Conservation (phyloP, 2,888 invertebrate genomes). For the Orthosia incerta region DNA sequence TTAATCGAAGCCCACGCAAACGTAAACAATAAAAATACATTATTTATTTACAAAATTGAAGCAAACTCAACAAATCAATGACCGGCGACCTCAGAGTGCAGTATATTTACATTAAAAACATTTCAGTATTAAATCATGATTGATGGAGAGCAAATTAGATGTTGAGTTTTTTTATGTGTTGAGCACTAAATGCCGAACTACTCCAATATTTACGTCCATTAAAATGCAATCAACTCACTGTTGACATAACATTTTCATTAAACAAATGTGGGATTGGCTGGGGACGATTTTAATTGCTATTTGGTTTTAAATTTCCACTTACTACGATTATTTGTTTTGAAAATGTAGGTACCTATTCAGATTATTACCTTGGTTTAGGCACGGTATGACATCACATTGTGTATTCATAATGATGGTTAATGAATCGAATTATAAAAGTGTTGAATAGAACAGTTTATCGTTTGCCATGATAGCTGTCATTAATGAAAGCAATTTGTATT, state of each 20-base stretch:
- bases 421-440: slow-evolving; percentile 18
- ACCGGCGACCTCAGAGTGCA: slow-evolving; percentile 22
- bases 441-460: slow-evolving; percentile 35
- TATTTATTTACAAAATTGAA: slow-evolving; percentile 38
- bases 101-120: slow-evolving; percentile 36
- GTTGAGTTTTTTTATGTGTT: slow-evolving; percentile 47
- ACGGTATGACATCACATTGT: slow-evolving; percentile 28
- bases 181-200: slow-evolving; percentile 46
- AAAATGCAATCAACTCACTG: slow-evolving; percentile 70
- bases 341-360: slow-evolving; percentile 21
- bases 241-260: slow-evolving; percentile 64
- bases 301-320: slow-evolving; percentile 45
- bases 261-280: slow-evolving; percentile 59
- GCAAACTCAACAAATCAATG: slow-evolving; percentile 36
- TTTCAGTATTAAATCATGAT: slow-evolving; percentile 47
- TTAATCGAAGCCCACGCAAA: slow-evolving; percentile 32
- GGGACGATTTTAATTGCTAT: slow-evolving; percentile 51
- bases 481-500: slow-evolving; percentile 28
- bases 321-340: slow-evolving; percentile 37
- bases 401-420: slow-evolving; percentile 28
- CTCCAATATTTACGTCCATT: slow-evolving; percentile 68
- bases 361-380: slow-evolving; percentile 19
- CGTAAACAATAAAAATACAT: slow-evolving; percentile 35
- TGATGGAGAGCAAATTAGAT: slow-evolving; percentile 51
- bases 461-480: slow-evolving; percentile 38